Evolutionary conservation across 2,797 vertebrate genomes (phyloP), one percentile per base, ranked within the genome.

Genomic region (Merluccius polli): DNA sequence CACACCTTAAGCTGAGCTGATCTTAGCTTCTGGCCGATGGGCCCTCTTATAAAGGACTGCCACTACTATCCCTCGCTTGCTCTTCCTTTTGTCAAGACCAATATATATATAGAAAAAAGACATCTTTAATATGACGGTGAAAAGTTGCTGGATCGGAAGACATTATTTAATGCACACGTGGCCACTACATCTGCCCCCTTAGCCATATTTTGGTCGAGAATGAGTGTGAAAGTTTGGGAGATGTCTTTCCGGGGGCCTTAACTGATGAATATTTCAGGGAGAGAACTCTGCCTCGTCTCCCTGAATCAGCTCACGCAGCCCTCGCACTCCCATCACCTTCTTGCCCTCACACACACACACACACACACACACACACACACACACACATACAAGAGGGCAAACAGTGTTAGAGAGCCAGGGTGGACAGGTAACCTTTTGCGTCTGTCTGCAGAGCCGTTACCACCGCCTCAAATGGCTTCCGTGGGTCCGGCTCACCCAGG

Each of bases 251-350:
- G 73, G 27, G 59, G 75, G 76, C 77, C 82, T 73, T 77, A 9
- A 73, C 71, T 78, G 74, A 89, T 93, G 73, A 92, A 92, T 94
- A 89, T 92, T 93, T 93, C 74, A 94, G 83, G 44, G 35, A 48
- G 32, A 79, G 74, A 84, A 84, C 76, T 87, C 85, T 5, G 79
- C 82, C 81, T 87, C 77, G 83, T 93, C 89, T 90, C 88, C 84
- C 84, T 84, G 81, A 87, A 91, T 93, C 89, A 90, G 67, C 80
- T 90, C 87, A 89, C 30, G 59, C 29, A 24, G 63, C 24, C 78
- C 71, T 76, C 76, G 48, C 79, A 85, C 36, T 81, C 79, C 72
- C 2, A 41, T 33, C 16, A 13, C 24, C 24, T 29, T 18, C 36
- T 27, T 32, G 13, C 68, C 11, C 48, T 3, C 16, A 15, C 33